Evolutionary conservation across 2,113 vertebrate genomes (phyloP).

Genomic region (Antigone vipio): DNA sequence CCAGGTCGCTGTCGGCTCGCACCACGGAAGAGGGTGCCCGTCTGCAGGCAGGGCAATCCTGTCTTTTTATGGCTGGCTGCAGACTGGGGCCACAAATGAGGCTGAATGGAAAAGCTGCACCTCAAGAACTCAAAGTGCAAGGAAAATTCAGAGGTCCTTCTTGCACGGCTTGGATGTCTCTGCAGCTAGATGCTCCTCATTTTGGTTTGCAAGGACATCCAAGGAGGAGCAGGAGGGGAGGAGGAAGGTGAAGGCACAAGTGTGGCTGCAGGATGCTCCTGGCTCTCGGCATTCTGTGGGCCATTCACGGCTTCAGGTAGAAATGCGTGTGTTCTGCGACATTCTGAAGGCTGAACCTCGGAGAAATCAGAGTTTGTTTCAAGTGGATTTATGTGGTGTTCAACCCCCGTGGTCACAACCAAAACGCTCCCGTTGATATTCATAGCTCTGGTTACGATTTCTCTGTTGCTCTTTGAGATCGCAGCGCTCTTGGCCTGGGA

Average conservation of each 20-base stretch:
- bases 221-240: neutral
- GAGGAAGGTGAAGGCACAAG: neutral
- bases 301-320: neutral
- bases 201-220: neutral
- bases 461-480: neutral
- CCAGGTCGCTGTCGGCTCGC: neutral
- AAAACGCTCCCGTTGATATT: accelerated
- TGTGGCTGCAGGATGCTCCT: neutral
- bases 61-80: neutral
- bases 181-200: neutral
- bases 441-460: neutral
- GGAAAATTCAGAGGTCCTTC: neutral
- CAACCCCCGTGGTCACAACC: neutral
- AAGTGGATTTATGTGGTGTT: neutral
- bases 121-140: neutral
- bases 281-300: neutral
- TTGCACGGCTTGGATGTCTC: neutral
- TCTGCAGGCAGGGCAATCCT: neutral
- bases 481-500: neutral
- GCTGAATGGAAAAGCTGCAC: neutral
- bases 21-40: neutral
- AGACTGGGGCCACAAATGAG: neutral
- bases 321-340: neutral
- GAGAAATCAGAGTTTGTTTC: neutral
- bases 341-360: neutral